Evolutionary conservation across 2,113 vertebrate species (phyloP).

Genomic region (Athene noctua): DNA sequence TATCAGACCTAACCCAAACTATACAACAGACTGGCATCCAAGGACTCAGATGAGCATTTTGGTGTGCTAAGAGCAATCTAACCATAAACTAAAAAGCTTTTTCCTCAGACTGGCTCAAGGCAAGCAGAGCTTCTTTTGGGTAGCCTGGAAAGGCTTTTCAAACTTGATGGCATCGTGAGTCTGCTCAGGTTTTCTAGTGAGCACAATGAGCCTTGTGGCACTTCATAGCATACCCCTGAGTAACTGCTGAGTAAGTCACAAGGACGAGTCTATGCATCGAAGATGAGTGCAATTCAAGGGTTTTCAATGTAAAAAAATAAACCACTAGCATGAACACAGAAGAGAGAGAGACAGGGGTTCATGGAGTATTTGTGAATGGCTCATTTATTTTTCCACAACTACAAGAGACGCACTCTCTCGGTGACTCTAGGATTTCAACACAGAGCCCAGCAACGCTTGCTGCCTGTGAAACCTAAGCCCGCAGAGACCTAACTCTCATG

Average conservation of each 20-base stretch:
- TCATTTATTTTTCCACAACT: neutral
- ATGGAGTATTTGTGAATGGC: neutral
- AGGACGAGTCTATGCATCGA: accelerated
- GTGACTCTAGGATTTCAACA: neutral
- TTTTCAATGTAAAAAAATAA: neutral
- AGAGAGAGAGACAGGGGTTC: neutral
- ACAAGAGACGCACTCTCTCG: neutral
- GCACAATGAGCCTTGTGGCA: neutral
- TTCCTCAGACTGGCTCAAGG: neutral
- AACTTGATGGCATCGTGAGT: neutral
- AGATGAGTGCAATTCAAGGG: neutral
- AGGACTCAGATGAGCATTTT: neutral
- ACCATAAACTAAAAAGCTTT: neutral
- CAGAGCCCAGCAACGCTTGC: neutral
- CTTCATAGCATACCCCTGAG: neutral
- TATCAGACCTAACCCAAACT: neutral
- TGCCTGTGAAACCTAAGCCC: neutral
- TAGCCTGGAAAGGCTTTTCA: neutral
- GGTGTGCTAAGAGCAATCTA: neutral
- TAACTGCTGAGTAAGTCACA: neutral
- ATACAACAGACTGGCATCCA: neutral
- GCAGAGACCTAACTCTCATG: neutral
- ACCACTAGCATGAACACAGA: neutral
- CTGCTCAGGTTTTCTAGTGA: neutral
- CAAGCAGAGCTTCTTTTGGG: neutral